These are phyloP conservation scores for Trachops cirrhosus DNA, from an alignment of 2,797 vertebrate genomes.

Conservation along the genomic window DNA sequence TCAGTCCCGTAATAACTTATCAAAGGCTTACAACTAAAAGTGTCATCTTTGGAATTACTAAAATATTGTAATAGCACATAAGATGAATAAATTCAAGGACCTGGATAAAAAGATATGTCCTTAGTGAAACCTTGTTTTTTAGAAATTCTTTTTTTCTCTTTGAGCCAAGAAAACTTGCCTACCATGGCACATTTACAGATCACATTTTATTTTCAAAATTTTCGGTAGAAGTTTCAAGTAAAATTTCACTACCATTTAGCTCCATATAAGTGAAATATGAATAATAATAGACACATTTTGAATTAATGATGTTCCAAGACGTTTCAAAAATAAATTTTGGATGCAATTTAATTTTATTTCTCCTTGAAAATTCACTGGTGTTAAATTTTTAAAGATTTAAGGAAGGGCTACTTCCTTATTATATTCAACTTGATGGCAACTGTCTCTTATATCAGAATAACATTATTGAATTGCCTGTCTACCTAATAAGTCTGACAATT, in stretches of 20 bases:
- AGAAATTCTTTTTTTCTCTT: neutral
- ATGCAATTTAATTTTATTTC: neutral
- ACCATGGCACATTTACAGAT: neutral
- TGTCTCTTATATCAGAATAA: neutral
- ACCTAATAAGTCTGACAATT: neutral
- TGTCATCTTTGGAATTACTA: neutral
- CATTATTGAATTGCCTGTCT: neutral
- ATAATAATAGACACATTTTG: neutral
- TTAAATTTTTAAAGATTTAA: neutral
- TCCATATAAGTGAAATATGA: neutral
- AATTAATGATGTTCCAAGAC: neutral
- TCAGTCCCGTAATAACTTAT: neutral
- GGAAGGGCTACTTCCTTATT: neutral
- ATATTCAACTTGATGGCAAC: neutral
- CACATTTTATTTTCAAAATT: neutral
- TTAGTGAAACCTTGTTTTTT: neutral
- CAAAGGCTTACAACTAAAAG: neutral
- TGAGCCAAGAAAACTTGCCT: neutral
- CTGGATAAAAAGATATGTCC: neutral
- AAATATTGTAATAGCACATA: neutral
- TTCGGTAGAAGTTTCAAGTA: neutral
- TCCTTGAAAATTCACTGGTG: neutral
- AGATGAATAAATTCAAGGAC: slow-evolving; percentile 11
- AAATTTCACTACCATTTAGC: neutral
- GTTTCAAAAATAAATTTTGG: slow-evolving; percentile 14